Conservation (phyloP, 2,113 vertebrate genomes). For the Pimephales promelas region DNA sequence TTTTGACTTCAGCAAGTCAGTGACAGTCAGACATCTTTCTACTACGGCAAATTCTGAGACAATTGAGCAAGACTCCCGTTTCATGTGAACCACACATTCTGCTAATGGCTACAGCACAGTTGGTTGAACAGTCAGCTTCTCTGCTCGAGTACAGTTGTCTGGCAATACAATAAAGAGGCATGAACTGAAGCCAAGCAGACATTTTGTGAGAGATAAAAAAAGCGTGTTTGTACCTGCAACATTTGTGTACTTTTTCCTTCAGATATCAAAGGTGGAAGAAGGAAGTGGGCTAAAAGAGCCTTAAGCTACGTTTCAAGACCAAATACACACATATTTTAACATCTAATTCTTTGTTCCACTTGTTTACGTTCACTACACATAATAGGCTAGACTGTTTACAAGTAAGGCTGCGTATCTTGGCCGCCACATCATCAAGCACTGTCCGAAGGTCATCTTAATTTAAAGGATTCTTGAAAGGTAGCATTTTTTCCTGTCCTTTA, state of each 20-base stretch:
- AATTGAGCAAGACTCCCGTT: conserved; percentile 2
- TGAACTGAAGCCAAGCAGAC: background rate
- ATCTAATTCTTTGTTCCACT: background rate
- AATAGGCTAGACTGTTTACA: background rate
- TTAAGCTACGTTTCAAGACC: background rate
- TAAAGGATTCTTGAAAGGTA: too few species aligned
- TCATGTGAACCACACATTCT: background rate
- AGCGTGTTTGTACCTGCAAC: background rate
- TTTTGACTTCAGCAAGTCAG: conserved; percentile 20
- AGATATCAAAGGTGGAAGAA: background rate
- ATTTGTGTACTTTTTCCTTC: background rate
- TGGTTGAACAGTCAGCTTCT: background rate
- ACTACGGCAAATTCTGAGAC: conserved; percentile 1
- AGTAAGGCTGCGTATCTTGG: too few species aligned
- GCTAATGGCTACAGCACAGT: conserved; percentile 32
- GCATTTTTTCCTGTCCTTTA: too few species aligned
- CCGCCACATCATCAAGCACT: too few species aligned
- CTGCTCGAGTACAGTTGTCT: conserved; percentile 14
- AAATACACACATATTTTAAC: background rate
- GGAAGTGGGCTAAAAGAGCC: background rate
- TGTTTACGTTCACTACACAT: background rate
- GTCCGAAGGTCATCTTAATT: too few species aligned
- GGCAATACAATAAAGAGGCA: conserved; percentile 7
- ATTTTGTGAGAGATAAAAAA: background rate
- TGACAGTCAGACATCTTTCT: conserved; percentile 35